Conservation (phyloP, 2,888 invertebrate genomes). For the Venusia cambrica region DNA sequence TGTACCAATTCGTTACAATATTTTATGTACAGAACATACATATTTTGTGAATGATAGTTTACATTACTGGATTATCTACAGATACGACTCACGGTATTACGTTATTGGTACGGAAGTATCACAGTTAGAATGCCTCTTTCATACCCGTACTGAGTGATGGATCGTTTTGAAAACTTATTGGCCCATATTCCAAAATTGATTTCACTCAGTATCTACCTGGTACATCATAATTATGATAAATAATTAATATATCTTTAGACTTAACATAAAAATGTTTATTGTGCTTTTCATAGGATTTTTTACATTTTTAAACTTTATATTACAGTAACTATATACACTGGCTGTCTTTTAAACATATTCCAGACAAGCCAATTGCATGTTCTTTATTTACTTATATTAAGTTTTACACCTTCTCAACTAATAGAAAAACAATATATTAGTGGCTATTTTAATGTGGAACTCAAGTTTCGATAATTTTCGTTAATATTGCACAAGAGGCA, state of each 20-base stretch:
- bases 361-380: constrained; percentile 40
- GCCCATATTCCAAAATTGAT: constrained; percentile 14
- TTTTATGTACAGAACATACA: constrained; percentile 59
- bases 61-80: constrained; percentile 34
- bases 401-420: constrained; percentile 14
- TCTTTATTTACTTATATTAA: constrained; percentile 19
- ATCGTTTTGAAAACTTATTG: too few relatives aligned
- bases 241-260: constrained; percentile 18
- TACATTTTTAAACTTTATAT: constrained; percentile 17
- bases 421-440: constrained; percentile 18
- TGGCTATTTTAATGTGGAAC: constrained; percentile 40
- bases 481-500: constrained; percentile 54
- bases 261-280: constrained; percentile 23
- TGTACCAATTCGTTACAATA: constrained; percentile 33
- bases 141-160: too few relatives aligned
- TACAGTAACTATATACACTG: constrained; percentile 32
- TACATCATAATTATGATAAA: constrained; percentile 21
- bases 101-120: constrained; percentile 51
- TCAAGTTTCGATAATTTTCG: constrained; percentile 28
- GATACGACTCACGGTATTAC: constrained; percentile 36
- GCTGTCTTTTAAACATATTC: constrained; percentile 62
- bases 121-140: constrained; percentile 43
- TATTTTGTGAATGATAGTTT: constrained; percentile 42
- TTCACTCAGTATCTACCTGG: constrained; percentile 5
- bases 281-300: constrained; percentile 21